phyloP scores from a whole-genome alignment of 2,113 vertebrate genomes.

The Trochalopteron elliotii region DNA sequence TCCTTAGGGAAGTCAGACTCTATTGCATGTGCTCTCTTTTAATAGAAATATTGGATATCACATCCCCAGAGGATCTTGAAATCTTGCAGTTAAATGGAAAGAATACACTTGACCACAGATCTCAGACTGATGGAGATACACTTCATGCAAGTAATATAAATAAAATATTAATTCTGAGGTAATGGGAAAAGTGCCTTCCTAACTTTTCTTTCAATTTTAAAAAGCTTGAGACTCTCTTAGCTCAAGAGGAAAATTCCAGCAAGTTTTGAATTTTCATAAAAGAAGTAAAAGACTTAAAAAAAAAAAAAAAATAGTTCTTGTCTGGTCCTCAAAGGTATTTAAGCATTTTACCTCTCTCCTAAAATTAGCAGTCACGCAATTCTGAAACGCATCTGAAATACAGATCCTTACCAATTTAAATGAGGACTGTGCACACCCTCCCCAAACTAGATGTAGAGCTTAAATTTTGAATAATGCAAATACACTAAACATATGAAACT shows the following conservation, averaged over 20 bases:
- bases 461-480: neutral
- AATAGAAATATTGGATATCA: conserved; percentile 39
- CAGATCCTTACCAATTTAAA: neutral
- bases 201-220: conserved; percentile 11
- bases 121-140: conserved; percentile 8
- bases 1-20: conserved; percentile 4
- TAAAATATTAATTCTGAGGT: conserved; percentile 50
- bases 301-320: neutral
- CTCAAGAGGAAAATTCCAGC: neutral
- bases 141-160: conserved; percentile 27
- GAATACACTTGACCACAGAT: conserved; percentile 17
- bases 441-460: neutral
- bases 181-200: conserved; percentile 15
- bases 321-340: neutral
- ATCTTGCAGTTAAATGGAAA: conserved; percentile 40
- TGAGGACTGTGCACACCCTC: neutral
- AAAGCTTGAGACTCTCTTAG: neutral
- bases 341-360: neutral
- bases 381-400: neutral
- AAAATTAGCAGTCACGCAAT: neutral
- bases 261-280: neutral
- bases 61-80: conserved; percentile 16
- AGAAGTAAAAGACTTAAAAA: neutral
- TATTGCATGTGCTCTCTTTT: neutral
- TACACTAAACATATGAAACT: neutral